These are phyloP conservation scores for Teleopsis dalmanni DNA, from an alignment of 1,140 invertebrate species.

Conservation along the genomic window DNA sequence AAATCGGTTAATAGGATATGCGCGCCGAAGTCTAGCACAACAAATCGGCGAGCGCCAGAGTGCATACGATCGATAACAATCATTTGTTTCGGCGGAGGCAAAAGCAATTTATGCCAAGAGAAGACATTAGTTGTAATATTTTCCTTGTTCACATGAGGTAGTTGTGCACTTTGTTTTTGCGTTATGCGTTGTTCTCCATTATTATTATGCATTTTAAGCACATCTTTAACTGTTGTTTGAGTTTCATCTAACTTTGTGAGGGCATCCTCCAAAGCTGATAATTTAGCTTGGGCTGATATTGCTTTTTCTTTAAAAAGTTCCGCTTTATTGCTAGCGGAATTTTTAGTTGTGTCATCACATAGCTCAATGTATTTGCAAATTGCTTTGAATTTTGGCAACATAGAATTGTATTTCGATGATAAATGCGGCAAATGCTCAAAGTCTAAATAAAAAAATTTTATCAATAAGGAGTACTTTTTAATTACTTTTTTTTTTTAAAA, in stretches of 20 bases:
- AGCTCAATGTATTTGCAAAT: conserved; percentile 15
- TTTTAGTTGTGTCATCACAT: conserved; percentile 5
- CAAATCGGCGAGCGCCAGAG: conserved; percentile 77
- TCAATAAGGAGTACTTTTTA: too few relatives aligned
- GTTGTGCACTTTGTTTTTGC: too few relatives aligned
- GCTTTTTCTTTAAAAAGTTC: too few relatives aligned
- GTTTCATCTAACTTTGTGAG: not conserved
- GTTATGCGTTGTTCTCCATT: not conserved
- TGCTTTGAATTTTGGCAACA: conserved; percentile 17
- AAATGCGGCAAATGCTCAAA: too few relatives aligned
- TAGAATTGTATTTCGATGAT: too few relatives aligned
- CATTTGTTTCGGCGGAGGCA: conserved; percentile 70
- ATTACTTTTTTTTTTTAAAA: too few relatives aligned
- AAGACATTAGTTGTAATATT: conserved; percentile 40
- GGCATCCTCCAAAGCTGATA: too few relatives aligned
- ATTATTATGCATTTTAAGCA: not conserved
- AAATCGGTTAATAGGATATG: conserved; percentile 80
- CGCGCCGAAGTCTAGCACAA: conserved; percentile 83
- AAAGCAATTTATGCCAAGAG: conserved; percentile 67
- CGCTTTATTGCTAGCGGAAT: not conserved
- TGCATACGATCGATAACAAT: conserved; percentile 90
- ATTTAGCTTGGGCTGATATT: too few relatives aligned
- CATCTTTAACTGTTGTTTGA: not conserved
- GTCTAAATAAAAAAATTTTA: too few relatives aligned
- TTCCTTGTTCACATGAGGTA: too few relatives aligned